Percentiles rank a stretch among this genome's conserved stretches.
Conservation (phyloP, 1,140 invertebrate genomes). For the Parapsyche elsis region DNA sequence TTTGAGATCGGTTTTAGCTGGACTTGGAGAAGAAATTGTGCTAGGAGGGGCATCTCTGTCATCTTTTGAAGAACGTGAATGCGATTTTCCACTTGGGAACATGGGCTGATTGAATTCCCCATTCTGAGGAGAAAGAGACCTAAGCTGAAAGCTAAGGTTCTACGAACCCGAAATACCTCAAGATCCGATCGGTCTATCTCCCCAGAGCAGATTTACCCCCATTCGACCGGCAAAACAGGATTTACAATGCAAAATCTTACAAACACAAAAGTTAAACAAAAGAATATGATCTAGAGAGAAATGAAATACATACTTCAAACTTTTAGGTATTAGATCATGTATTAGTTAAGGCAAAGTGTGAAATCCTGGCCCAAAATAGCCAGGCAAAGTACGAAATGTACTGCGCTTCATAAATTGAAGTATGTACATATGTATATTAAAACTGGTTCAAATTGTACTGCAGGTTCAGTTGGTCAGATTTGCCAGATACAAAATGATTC, state of each 20-base stretch:
- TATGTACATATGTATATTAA: no score
- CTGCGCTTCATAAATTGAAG: no score
- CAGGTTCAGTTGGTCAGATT: no score
- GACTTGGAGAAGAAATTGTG: slow-evolving; percentile 1
- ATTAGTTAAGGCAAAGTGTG: no score
- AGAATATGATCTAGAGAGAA: no score
- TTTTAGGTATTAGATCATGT: no score
- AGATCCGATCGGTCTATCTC: not conserved
- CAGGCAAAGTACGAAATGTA: no score
- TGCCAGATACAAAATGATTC: no score
- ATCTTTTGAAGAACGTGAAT: slow-evolving; percentile 36
- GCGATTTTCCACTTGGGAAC: slow-evolving; percentile 41
- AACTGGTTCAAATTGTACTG: no score
- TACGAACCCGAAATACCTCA: slow-evolving; percentile 6
- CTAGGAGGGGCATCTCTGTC: not conserved
- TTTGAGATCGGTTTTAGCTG: not conserved
- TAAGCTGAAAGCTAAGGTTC: slow-evolving; percentile 26
- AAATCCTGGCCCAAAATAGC: no score
- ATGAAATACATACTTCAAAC: no score
- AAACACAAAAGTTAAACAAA: no score
- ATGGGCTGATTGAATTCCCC: slow-evolving; percentile 35
- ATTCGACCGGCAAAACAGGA: not conserved
- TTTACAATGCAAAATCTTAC: not conserved
- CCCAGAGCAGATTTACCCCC: not conserved
- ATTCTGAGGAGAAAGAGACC: not conserved